Percentiles rank a stretch among this genome's conserved stretches.
Evolutionary conservation across 2,888 invertebrate species (phyloP).

Genomic region (Operophtera brumata): DNA sequence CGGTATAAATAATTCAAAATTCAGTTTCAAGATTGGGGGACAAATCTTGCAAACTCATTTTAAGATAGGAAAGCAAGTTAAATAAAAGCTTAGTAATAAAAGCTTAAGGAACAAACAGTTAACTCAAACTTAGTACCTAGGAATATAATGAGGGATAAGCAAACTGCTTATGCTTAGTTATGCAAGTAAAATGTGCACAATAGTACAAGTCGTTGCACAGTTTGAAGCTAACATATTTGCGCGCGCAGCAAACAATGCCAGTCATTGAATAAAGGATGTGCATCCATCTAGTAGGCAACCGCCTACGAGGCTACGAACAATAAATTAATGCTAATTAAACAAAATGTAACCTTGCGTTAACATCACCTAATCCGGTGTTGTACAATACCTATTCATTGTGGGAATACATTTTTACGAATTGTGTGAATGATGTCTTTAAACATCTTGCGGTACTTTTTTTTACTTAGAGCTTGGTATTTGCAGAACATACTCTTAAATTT

Average conservation of each 20-base stretch:
- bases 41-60: no score
- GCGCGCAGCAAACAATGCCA: constrained; percentile 17
- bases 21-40: no score
- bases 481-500: no score
- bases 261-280: constrained; percentile 19
- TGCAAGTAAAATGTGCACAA: no score
- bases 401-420: constrained; percentile 18
- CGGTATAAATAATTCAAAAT: no score
- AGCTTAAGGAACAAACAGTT: no score
- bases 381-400: constrained; percentile 44
- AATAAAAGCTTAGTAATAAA: no score
- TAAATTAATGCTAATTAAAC: constrained; percentile 49
- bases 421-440: constrained; percentile 1
- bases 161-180: neutral
- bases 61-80: no score
- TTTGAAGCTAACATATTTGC: neutral
- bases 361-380: constrained; percentile 44
- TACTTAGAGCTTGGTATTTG: no score
- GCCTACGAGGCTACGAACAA: constrained; percentile 38
- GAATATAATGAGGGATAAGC: no score
- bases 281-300: constrained; percentile 25
- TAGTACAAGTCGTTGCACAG: no score
- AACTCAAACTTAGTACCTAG: no score
- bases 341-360: constrained; percentile 45
- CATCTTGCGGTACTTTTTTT: neutral